Base-by-base conservation (phyloP, 1,140 invertebrate genomes). In the Brachionus angularis region DNA sequence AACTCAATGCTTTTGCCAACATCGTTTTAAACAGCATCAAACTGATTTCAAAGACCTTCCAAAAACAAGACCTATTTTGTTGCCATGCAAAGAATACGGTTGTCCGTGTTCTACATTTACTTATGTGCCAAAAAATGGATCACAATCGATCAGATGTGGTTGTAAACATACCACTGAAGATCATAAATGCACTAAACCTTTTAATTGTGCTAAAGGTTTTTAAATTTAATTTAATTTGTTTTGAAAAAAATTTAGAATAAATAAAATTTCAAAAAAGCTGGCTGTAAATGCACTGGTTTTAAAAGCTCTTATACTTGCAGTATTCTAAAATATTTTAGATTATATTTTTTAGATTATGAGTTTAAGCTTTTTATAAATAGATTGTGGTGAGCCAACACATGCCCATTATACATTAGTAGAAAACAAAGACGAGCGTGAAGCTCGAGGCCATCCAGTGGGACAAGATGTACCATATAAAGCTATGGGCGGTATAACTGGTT, bases 401-500 rank as follows among this genome's bases (percentile, higher is more conserved):
- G 52, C 75, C 10, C 81, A 82, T 72, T 50, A 70, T 10, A 82
- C 78, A 76, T 73, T 81, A 14, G 75, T 79, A n/a, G 79, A 81
- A 67, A 81, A 79, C 7, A 77, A 72, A 33, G 78, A 78, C 12
- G 79, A 81, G 74, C 61, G 80, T 52, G 75, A 77, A 71, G 78
- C 74, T 0, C 52, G 80, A 16, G 81, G 81, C 36, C 80, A 81
- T 64, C 80, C 81, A 5, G 75, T 81, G 12, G 81, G 81, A 52
- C 76, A 80, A 53, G 77, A 77, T 36, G 70, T 55, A 5, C 75
- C 75, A 2, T 81, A 80, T 72, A 74, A 79, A 58, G 81, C 80
- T 47, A 82, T 82, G 81, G 81, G 81, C 8, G 81, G 81, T 14
- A 34, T 82, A 1, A 82, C 81, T 14, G 81, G 81, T 2, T 82